Evolutionary conservation across 1,140 invertebrate species (phyloP).

Genomic region (Telenomus remus): DNA sequence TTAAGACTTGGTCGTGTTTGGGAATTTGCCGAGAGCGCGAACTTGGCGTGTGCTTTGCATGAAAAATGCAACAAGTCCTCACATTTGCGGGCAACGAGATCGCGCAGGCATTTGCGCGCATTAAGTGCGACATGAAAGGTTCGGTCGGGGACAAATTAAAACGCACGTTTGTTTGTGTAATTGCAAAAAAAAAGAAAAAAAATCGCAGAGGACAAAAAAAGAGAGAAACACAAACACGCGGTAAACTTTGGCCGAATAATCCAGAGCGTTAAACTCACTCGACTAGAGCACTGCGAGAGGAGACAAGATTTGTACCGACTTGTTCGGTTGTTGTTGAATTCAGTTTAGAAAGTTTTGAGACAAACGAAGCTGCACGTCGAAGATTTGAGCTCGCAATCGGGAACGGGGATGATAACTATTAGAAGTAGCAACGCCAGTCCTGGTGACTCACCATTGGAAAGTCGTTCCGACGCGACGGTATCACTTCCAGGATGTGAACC

Average conservation of each 20-base stretch:
- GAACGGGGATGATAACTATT: neutral
- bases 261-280: conserved; percentile 1
- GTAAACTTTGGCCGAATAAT: neutral
- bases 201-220: neutral
- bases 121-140: conserved; percentile 12
- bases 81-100: conserved; percentile 9
- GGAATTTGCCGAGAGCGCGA: conserved; percentile 3
- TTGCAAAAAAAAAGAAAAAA: neutral
- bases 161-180: neutral
- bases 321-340: no score
- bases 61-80: conserved; percentile 57
- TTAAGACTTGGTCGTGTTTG: neutral
- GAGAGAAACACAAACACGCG: neutral
- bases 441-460: conserved; percentile 70
- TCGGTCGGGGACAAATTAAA: neutral
- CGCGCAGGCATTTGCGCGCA: conserved; percentile 9
- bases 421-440: conserved; percentile 20
- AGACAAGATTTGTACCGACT: neutral
- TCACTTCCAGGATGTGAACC: conserved; percentile 75
- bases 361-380: neutral
- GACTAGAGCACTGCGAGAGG: neutral
- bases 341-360: neutral
- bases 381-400: neutral
- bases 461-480: conserved; percentile 75
- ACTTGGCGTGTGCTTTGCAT: conserved; percentile 18